Evolutionary conservation across 2,888 invertebrate genomes (phyloP), one percentile per base, ranked within the genome.

Genomic region (Cabera pusaria): DNA sequence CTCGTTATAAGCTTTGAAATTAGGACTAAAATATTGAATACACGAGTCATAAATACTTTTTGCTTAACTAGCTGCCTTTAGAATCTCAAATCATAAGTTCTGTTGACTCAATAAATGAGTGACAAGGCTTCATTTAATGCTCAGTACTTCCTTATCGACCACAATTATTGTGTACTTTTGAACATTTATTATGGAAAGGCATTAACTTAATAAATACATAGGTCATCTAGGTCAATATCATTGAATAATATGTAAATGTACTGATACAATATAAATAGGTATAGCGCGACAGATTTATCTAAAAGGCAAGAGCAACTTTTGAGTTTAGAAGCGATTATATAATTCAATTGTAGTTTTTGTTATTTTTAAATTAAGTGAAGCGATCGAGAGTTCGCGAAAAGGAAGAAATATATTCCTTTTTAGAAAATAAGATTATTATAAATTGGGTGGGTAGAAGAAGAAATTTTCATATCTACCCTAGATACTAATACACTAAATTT

Each of bases 41-140:
- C n/a, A n/a, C 25, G 20, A 34, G 34, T 28, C 29, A 35, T 35
- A 36, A 42, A 42, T 42, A 42, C 35, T 36, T 35, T 34, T 35
- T 16, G 26, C 35, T 35, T 31, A 21, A 17, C 23, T 20, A 35
- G 35, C 41, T 42, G 35, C 41, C 35, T 41, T 41, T 41, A 35
- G 28, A 29, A 40, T 29, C 24, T 40, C 23, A 34, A 33, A 34
- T 40, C 40, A 34, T 40, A 40, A 40, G 34, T 29, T 34, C 17
- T 24, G 24, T 24, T 24, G 5, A 14, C 16, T 9, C 16, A 23
- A 24, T 18, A 32, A 19, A 7, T 8, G 18, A 29, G 24, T 20
- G 10, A 19, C 11, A 34, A 43, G 33, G 26, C 11, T 19, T 14
- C 6, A 24, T 33, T 37, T 28, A 38, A 38, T 42, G 43, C 38